Percentiles rank a stretch among this genome's conserved stretches.
Conservation (phyloP, 2,113 vertebrate genomes). For the Oreochromis niloticus region DNA sequence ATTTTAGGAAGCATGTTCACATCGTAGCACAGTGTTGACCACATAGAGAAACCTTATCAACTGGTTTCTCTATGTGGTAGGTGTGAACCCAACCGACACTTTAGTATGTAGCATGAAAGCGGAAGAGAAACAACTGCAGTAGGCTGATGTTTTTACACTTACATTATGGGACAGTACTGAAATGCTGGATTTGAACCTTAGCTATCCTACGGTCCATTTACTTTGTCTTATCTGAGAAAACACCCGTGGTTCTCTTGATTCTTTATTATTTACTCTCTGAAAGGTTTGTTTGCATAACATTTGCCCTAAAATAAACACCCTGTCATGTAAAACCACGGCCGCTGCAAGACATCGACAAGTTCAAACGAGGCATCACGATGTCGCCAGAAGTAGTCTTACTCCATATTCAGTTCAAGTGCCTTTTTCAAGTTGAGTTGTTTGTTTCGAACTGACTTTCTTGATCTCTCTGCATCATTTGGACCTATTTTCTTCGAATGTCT, state of each 20-base stretch:
- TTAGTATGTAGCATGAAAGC: not conserved
- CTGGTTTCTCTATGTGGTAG: not conserved
- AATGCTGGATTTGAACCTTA: conserved; percentile 53
- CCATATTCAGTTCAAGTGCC: conserved; percentile 63
- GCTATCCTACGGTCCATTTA: not conserved
- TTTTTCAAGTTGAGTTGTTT: conserved; percentile 33
- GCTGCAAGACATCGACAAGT: not conserved
- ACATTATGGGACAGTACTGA: not conserved
- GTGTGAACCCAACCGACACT: rapidly evolving
- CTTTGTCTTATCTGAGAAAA: not conserved
- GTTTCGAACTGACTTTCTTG: not conserved
- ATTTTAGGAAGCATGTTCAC: not conserved
- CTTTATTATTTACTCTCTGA: not conserved
- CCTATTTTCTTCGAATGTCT: conserved; percentile 44
- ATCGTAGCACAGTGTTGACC: not conserved
- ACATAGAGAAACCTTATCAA: not conserved
- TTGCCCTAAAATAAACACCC: not conserved
- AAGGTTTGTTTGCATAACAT: not conserved
- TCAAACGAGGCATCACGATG: not conserved
- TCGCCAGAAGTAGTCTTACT: not conserved
- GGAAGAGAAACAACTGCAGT: not conserved
- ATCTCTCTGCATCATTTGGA: conserved; percentile 26
- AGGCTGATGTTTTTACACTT: not conserved
- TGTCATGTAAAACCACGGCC: not conserved
- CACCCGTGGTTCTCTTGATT: not conserved